phyloP scores from a whole-genome alignment of 2,888 invertebrate species.

The Glaucopsyche alexis region DNA sequence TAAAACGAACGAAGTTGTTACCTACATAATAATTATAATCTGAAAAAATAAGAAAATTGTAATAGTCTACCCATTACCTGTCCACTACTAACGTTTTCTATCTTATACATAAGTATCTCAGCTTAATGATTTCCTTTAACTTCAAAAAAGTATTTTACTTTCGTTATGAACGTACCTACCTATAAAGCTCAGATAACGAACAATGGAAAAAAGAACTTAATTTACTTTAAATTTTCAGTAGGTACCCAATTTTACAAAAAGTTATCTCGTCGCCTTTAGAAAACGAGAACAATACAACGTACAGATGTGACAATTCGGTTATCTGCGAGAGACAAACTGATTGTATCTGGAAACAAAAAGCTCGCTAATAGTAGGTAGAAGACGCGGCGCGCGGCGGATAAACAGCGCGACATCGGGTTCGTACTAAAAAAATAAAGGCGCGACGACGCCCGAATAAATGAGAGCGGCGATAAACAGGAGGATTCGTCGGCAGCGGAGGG shows the following conservation, averaged over 20 bases:
- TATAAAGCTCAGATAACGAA: conserved; percentile 9
- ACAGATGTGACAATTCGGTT: conserved; percentile 67
- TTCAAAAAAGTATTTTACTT: not conserved
- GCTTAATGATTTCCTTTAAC: not conserved
- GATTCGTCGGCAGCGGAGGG: conserved; percentile 75
- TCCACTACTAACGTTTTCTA: too few species aligned
- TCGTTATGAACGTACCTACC: not conserved
- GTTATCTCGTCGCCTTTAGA: conserved; percentile 16
- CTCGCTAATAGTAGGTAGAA: conserved; percentile 64
- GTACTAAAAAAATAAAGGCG: conserved; percentile 77
- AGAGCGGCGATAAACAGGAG: conserved; percentile 78
- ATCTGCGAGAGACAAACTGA: conserved; percentile 65
- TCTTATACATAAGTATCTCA: not conserved
- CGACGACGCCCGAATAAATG: conserved; percentile 79
- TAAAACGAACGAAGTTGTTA: not conserved
- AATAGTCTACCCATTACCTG: not conserved
- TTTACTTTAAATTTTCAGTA: conserved; percentile 10
- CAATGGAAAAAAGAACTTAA: conserved; percentile 15
- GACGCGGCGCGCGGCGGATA: conserved; percentile 56
- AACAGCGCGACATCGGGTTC: conserved; percentile 71
- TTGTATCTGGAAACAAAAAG: conserved; percentile 71
- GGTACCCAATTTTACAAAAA: conserved; percentile 9
- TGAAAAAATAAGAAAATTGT: not conserved
- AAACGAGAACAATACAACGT: conserved; percentile 43
- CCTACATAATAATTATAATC: too few species aligned